Evolutionary conservation across 2,797 vertebrate species (phyloP), one percentile per base, ranked within the genome.

Genomic region (Rhinoraja longicauda): DNA sequence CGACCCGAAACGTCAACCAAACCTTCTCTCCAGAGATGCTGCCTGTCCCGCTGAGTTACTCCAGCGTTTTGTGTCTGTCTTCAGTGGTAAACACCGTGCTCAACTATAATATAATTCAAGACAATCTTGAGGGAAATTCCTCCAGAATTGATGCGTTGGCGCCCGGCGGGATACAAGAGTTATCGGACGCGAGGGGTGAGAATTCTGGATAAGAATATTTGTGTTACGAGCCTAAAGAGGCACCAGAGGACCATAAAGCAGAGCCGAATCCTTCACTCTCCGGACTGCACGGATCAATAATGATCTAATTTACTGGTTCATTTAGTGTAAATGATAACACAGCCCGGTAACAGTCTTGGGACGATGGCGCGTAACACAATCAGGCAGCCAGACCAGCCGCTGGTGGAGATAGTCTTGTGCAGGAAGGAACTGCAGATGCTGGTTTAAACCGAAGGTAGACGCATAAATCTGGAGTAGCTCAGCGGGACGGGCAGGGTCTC

Each of bases 221-320:
- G 59, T 36, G 59, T 88, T 88, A 36, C 62, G 0, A 8, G 21
- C 64, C n/a, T 67, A 88, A 88, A 88, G n/a, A 88, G 59, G 10
- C 84, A 32, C n/a, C 84, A 67, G 84, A 67, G 84, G 64, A 19
- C 36, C 36, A 84, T 88, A 88, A 88, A 88, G 32, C 84, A 67
- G 29, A 21, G 84, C 29, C 19, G 17, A 88, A 64, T n/a, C 67
- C n/a, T 88, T 32, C 75, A 32, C 73, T 73, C 53, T 72, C 53
- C 67, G 17, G 90, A 67, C 36, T 73, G 90, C 73, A 17, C 29
- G 90, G 67, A 91, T 91, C 90, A 91, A 91, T 91, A 91, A 91
- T 73, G 90, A 91, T 91, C 36, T 73, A 91, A 91, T 91, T 91
- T 91, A 73, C 70, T 91, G 90, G 90, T 73, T 91, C 67, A 91